A percentile compares a stretch with the other conserved stretches of the same genome.
phyloP scores from a whole-genome alignment of 2,113 vertebrate species.

The Eupsittula cactorum region DNA sequence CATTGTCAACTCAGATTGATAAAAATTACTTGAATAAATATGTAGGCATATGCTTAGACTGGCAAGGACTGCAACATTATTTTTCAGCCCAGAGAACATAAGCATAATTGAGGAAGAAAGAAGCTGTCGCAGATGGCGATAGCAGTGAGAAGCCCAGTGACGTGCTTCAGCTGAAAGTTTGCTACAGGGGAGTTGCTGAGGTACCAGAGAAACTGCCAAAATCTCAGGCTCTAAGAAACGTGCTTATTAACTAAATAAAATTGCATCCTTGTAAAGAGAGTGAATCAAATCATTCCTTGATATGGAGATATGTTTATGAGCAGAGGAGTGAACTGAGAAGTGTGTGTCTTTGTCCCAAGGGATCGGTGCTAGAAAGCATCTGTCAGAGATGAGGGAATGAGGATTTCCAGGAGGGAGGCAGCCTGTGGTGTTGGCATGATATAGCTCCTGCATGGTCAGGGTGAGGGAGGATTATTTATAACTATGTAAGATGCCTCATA shows the following conservation, averaged over 20 bases:
- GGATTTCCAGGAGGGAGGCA: background rate
- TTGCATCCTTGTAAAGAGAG: background rate
- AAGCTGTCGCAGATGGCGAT: slow-evolving; percentile 11
- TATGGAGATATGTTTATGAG: accelerated
- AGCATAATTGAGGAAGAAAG: slow-evolving; percentile 22
- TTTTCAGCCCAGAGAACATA: background rate
- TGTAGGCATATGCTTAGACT: background rate
- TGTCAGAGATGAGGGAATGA: background rate
- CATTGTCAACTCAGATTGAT: background rate
- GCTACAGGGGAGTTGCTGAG: background rate
- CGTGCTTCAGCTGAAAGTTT: background rate
- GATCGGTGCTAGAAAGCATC: background rate
- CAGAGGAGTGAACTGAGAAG: background rate
- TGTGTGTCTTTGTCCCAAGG: background rate
- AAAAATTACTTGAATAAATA: slow-evolving; percentile 9
- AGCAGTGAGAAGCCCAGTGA: slow-evolving; percentile 26
- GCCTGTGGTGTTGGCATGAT: background rate
- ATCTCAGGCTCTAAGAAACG: background rate
- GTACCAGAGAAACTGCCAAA: background rate
- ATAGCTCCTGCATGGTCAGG: background rate
- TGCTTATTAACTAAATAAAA: background rate
- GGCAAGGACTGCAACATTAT: background rate
- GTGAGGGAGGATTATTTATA: background rate
- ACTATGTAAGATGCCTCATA: background rate
- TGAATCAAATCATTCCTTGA: accelerated